Base-by-base conservation (phyloP, 2,113 vertebrate species). In the Acinonyx jubatus region DNA sequence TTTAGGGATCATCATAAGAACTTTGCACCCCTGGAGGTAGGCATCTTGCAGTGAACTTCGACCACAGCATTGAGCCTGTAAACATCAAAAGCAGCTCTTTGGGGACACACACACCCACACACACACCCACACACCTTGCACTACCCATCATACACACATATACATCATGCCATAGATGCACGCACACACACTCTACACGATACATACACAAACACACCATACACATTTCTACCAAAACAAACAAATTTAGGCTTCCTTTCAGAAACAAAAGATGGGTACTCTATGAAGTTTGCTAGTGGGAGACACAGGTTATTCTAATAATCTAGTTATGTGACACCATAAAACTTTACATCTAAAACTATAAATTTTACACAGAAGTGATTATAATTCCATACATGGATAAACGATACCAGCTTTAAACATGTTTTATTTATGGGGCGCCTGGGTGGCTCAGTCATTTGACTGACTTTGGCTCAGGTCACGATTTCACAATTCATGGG, bases 341-440 rank as follows among this genome's bases (percentile, higher is more conserved):
- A 94, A 95, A 76, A 89, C 65, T 79, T 83, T 86, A 83, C 48
- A 89, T 27, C 13, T 73, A 69, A 55, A 96, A 74, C 45, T 52
- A 57, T 36, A 82, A 65, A 84, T 65, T 96, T 96, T 71, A 84
- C 21, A 52, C 9, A 55, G 63, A 18, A 85, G 45, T 81, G 23
- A 29, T 89, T 80, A 76, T 80, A 45, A 83, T 80, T 76, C 29
- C 36, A 65, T 63, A 78, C 9, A 81, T 3, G 95, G 25, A 80
- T 83, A 87, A 91, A 18, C 71, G 14, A 88, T 41, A 91, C 65
- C 41, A 27, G 25, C 29, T 96, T 97, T 94, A 66, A 97, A 86
- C 48, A 84, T 79, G 8, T 9, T 94, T 82, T 93, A 61, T 81
- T 61, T 61, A 25, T 23, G 21, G 57, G 1, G 57, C 0, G 7